Conservation (phyloP, 2,888 invertebrate species). For the Xestoiulus laeticollis region DNA sequence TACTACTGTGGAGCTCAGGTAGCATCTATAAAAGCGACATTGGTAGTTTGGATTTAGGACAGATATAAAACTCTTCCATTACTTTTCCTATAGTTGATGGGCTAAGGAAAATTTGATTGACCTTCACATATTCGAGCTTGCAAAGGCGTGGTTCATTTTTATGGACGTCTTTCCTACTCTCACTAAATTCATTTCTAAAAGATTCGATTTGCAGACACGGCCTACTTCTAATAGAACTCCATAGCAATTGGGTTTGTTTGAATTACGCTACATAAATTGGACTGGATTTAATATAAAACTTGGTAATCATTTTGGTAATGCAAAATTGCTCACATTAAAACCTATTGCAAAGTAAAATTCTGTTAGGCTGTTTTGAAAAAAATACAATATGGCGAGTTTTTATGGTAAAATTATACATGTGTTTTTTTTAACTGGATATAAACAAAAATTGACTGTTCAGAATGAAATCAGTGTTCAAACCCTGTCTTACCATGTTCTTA, state of each 20-base stretch:
- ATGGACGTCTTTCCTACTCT: neutral
- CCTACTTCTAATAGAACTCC: neutral
- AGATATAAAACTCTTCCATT: neutral
- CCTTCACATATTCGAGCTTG: neutral
- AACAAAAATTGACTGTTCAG: too few species aligned
- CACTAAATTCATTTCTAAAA: neutral
- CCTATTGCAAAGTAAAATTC: neutral
- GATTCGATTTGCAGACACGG: neutral
- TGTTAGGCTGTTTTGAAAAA: too few species aligned
- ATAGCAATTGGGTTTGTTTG: neutral
- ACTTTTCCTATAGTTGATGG: neutral
- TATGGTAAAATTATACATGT: too few species aligned
- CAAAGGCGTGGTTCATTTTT: neutral
- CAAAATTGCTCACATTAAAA: neutral
- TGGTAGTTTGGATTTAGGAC: slow-evolving; percentile 16
- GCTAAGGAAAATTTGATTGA: neutral
- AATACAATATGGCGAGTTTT: too few species aligned
- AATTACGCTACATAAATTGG: neutral
- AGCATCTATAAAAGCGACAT: neutral
- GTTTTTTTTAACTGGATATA: too few species aligned
- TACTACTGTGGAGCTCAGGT: slow-evolving; percentile 8
- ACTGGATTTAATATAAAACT: neutral
- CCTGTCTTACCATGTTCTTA: too few species aligned
- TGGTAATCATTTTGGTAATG: neutral
- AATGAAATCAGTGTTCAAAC: too few species aligned